Conservation (phyloP, 2,113 vertebrate genomes). For the Chamaetylas fuelleborni region DNA sequence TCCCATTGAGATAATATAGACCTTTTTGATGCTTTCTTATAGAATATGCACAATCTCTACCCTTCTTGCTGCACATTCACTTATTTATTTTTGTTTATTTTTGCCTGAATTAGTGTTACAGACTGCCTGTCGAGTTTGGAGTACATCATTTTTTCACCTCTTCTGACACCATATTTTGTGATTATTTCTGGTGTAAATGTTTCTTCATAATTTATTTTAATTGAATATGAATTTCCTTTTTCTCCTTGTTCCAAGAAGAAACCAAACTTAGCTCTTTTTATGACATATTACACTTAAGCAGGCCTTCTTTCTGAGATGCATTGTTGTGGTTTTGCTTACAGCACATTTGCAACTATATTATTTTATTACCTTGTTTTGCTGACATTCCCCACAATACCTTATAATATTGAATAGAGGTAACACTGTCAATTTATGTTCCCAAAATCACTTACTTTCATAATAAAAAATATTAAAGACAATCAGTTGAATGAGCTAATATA, state of each 20-base stretch:
- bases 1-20: not conserved
- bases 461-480: not conserved
- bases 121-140: not conserved
- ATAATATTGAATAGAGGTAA: not conserved
- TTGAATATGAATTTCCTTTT: not conserved
- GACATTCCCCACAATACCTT: not conserved
- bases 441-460: not conserved
- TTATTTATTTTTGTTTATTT: not conserved
- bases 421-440: not conserved
- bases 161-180: not conserved
- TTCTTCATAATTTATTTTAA: not conserved
- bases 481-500: not conserved
- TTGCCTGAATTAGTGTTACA: not conserved
- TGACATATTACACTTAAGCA: not conserved
- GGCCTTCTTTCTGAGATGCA: not conserved
- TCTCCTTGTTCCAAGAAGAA: not conserved
- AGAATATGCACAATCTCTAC: not conserved
- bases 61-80: not conserved
- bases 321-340: not conserved
- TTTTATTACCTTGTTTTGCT: not conserved
- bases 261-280: not conserved
- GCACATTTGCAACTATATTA: not conserved
- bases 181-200: not conserved
- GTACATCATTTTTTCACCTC: not conserved
- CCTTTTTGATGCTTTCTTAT: not conserved